These are phyloP conservation scores for Dryococelus australis DNA, from an alignment of 2,888 invertebrate species.

Conservation along the genomic window DNA sequence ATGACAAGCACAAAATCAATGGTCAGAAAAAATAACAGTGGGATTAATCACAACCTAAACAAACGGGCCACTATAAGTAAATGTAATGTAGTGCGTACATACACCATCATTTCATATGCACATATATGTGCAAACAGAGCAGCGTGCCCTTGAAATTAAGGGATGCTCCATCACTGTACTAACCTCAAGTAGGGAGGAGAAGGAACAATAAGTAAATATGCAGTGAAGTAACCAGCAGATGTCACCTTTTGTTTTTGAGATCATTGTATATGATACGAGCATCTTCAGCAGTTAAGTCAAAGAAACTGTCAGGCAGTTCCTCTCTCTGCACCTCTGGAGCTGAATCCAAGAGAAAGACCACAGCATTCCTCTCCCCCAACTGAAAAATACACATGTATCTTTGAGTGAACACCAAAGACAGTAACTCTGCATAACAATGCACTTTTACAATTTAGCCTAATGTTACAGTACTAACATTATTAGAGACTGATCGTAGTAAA, in stretches of 20 bases:
- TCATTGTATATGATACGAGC: conserved; percentile 78
- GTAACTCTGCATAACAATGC: no score
- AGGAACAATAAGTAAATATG: not conserved
- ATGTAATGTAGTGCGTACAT: no score
- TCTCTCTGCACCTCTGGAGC: conserved; percentile 63
- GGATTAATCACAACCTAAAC: no score
- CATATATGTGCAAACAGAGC: not conserved
- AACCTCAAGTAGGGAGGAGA: not conserved
- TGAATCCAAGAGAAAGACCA: conserved; percentile 72
- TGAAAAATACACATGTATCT: conserved; percentile 52
- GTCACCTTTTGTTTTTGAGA: conserved; percentile 61
- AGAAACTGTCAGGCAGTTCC: conserved; percentile 87
- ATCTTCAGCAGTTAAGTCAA: conserved; percentile 84
- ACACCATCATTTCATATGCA: no score
- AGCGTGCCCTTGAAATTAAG: not conserved
- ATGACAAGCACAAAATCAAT: no score
- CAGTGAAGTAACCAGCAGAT: not conserved
- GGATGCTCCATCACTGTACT: not conserved
- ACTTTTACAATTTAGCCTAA: no score
- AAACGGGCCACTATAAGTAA: no score
- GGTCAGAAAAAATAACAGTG: no score
- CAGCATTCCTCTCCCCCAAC: conserved; percentile 78
- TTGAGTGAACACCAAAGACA: no score
- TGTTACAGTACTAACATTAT: no score
- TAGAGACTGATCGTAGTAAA: no score